These are phyloP conservation scores for Ecdyonurus torrentis DNA, from an alignment of 2,888 invertebrate genomes.

Conservation along the genomic window DNA sequence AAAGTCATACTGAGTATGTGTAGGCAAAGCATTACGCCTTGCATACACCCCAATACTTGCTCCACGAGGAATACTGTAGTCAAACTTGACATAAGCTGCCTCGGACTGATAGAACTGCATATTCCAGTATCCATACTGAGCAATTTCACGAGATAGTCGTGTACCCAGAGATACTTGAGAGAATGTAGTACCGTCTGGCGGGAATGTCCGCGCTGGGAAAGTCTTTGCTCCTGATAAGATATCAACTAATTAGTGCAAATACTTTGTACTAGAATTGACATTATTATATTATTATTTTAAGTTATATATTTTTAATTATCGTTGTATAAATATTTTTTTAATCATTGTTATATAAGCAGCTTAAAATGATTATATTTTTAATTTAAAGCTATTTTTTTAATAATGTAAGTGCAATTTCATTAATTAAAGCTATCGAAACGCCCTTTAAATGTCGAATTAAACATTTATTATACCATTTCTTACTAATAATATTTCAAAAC, in stretches of 20 bases:
- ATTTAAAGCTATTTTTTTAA: too few relatives aligned
- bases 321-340: not conserved
- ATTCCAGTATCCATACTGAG: constrained; percentile 92
- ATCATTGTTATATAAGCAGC: not conserved
- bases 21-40: constrained; percentile 81
- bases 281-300: too few relatives aligned
- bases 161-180: constrained; percentile 78
- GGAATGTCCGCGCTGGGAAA: constrained; percentile 78
- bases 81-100: constrained; percentile 85
- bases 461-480: too few relatives aligned
- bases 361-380: not conserved
- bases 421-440: too few relatives aligned
- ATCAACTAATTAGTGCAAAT: too few relatives aligned
- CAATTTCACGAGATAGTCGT: constrained; percentile 73
- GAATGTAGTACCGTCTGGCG: constrained; percentile 84
- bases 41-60: constrained; percentile 92
- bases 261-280: too few relatives aligned
- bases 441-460: too few relatives aligned
- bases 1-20: constrained; percentile 93
- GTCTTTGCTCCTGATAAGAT: constrained; percentile 74
- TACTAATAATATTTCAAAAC: too few relatives aligned
- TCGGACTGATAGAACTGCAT: constrained; percentile 93
- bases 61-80: constrained; percentile 80
- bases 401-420: too few relatives aligned
- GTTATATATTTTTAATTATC: not conserved